Conservation (phyloP, 2,888 invertebrate genomes). For the Boloria selene region DNA sequence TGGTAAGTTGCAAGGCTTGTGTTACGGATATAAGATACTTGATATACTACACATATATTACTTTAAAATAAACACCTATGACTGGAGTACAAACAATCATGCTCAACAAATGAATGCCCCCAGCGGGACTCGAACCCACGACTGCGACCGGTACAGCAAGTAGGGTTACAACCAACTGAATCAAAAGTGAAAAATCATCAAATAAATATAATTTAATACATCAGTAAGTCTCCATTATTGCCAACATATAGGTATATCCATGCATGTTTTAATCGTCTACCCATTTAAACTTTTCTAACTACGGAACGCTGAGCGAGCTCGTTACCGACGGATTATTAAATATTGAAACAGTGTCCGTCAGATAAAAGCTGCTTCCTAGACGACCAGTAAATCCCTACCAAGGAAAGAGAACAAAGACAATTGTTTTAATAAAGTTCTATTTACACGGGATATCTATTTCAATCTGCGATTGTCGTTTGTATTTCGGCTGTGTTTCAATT, state of each 20-base stretch:
- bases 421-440: constrained; percentile 59
- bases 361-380: constrained; percentile 74
- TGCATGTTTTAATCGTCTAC: constrained; percentile 49
- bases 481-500: constrained; percentile 12
- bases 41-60: too few species aligned
- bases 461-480: constrained; percentile 46
- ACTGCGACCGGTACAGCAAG: too few species aligned
- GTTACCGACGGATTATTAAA: constrained; percentile 81
- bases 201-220: too few species aligned
- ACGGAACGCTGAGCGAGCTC: constrained; percentile 63
- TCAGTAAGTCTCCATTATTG: constrained; percentile 17
- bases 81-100: too few species aligned
- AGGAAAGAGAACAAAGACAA: constrained; percentile 61
- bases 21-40: too few species aligned
- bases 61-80: too few species aligned
- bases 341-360: constrained; percentile 75
- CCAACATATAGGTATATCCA: constrained; percentile 34
- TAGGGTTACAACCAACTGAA: too few species aligned
- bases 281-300: constrained; percentile 80
- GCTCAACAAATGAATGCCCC: too few species aligned
- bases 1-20: too few species aligned
- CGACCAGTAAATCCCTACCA: constrained; percentile 52
- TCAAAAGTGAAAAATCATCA: too few species aligned
- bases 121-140: too few species aligned
- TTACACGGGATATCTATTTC: constrained; percentile 59